Evolutionary conservation across 2,888 invertebrate species (phyloP).

Genomic region (Phengaris alcon): DNA sequence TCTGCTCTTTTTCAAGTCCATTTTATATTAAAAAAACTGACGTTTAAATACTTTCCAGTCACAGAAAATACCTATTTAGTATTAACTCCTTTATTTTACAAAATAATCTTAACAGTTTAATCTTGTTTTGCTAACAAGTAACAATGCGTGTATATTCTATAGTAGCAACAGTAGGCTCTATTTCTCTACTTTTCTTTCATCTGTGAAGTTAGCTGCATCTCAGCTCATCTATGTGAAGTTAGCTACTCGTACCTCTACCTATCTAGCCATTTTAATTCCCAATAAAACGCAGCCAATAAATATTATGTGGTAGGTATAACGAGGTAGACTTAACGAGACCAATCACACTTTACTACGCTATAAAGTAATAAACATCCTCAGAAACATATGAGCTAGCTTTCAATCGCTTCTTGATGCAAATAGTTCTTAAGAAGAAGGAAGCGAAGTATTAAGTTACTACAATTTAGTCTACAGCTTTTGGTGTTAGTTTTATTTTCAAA

Average conservation of each 20-base stretch:
- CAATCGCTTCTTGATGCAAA: not conserved
- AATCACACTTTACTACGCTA: not conserved
- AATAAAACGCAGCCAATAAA: constrained; percentile 1
- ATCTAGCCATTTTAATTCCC: constrained; percentile 14
- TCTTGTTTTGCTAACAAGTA: too few species aligned
- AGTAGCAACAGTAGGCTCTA: too few species aligned
- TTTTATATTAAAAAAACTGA: not conserved
- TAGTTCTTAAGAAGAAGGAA: too few species aligned
- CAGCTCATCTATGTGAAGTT: not conserved
- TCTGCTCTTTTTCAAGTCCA: too few species aligned
- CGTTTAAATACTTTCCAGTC: not conserved
- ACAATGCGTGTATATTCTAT: too few species aligned
- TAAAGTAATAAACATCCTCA: not conserved
- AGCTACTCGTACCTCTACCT: not conserved
- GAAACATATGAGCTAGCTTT: constrained; percentile 27
- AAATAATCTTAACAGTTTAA: too few species aligned
- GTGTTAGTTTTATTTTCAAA: too few species aligned
- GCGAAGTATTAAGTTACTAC: too few species aligned
- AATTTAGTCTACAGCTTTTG: too few species aligned
- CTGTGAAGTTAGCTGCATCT: not conserved
- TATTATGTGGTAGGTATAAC: not conserved
- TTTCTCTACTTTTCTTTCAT: not conserved
- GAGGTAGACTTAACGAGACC: not conserved
- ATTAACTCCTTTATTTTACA: too few species aligned
- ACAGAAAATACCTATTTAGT: too few species aligned